Percentiles rank a stretch among this genome's conserved stretches.
Conservation (phyloP, 2,888 invertebrate species). For the Aradus depressus region DNA sequence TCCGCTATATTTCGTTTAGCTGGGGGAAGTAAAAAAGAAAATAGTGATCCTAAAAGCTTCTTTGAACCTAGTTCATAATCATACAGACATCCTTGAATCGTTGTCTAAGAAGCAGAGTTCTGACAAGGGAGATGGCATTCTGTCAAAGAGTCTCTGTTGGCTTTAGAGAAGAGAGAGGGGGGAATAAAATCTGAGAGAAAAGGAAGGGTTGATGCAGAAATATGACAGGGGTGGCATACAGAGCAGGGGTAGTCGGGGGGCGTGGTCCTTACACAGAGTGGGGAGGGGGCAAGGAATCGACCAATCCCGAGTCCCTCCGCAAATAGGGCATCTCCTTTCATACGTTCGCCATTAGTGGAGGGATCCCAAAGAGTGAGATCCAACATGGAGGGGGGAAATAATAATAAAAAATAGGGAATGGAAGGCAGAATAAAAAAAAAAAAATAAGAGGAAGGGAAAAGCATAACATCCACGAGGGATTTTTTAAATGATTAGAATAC, state of each 20-base stretch:
- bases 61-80: too few relatives aligned
- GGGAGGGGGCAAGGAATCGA: constrained; percentile 1
- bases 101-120: too few relatives aligned
- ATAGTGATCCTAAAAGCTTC: too few relatives aligned
- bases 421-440: neutral
- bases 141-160: too few relatives aligned
- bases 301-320: constrained; percentile 9
- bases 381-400: constrained; percentile 2
- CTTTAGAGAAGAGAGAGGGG: too few relatives aligned
- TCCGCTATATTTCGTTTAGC: too few relatives aligned
- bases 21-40: too few relatives aligned
- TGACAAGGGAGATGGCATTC: too few relatives aligned
- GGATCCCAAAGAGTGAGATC: neutral
- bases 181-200: too few relatives aligned
- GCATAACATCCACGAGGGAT: constrained; percentile 6
- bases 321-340: constrained; percentile 17
- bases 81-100: too few relatives aligned
- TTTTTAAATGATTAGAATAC: constrained; percentile 10
- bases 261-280: neutral
- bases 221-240: too few relatives aligned
- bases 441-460: neutral
- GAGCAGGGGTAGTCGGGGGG: constrained; percentile 6
- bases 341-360: constrained; percentile 9
- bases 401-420: neutral
- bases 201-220: too few relatives aligned